Evolutionary conservation across 2,797 vertebrate species (phyloP).

Genomic region (Chelonia mydas): DNA sequence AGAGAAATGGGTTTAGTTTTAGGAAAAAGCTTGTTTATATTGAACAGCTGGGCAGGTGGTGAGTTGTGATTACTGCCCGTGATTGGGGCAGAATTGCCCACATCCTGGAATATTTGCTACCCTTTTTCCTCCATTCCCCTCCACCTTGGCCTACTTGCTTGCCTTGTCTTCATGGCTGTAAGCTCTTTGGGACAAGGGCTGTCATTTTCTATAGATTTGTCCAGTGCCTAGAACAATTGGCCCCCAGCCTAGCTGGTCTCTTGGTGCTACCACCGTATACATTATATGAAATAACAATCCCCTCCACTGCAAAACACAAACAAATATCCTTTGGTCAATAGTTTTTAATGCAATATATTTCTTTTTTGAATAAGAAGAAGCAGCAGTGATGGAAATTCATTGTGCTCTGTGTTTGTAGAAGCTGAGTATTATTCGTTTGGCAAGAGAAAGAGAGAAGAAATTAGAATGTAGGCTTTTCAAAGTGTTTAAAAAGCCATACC

Average conservation of each 20-base stretch:
- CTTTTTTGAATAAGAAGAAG: neutral
- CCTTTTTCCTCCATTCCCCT: neutral
- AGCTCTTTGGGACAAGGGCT: neutral
- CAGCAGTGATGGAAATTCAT: neutral
- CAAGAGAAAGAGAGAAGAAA: neutral
- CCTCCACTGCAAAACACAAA: neutral
- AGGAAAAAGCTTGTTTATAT: neutral
- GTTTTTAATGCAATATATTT: neutral
- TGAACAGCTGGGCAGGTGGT: neutral
- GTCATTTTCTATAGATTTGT: neutral
- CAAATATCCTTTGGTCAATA: neutral
- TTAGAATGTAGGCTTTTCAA: neutral
- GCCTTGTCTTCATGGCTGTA: neutral
- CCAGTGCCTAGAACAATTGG: neutral
- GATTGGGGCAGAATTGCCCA: neutral
- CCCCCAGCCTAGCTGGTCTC: neutral
- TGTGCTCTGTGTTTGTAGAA: neutral
- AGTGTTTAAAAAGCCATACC: no score
- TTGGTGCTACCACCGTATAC: neutral
- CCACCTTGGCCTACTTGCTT: neutral
- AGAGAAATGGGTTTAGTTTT: neutral
- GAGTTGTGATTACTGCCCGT: neutral
- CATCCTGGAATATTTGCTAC: neutral
- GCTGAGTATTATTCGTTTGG: neutral
- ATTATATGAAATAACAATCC: neutral